Base-by-base conservation (phyloP, 2,797 vertebrate species). In the Chloroceryle inda region DNA sequence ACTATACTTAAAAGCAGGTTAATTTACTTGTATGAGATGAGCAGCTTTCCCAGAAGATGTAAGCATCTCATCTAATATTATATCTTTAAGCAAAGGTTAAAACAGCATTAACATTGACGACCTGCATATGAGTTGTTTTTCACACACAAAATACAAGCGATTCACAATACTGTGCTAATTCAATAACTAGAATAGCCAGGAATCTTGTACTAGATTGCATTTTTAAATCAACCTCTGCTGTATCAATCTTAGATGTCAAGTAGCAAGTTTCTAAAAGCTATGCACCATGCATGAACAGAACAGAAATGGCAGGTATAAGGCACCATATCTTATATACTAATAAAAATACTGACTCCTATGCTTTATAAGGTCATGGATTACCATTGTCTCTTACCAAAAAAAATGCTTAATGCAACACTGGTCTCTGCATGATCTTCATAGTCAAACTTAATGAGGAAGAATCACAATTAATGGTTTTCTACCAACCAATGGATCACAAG, bases 161-260 rank as follows among this genome's bases (percentile, higher is more conserved):
- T 86, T 96, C 94, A 94, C 72, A 71, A 93, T 92, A 80, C 92
- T 94, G 29, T 81, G 59, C 82, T 95, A 96, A 92, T 97, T 95
- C 92, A 96, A 72, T 97, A 95, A 95, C 79, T 58, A 77, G 56
- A 94, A 93, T 58, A 95, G 52, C 62, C 86, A 63, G 45, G 69
- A 96, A 96, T 78, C 44, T 66, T 64, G 37, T 27, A 87, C 21
- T 78, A 66, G 29, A 67, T 61, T 92, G 77, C 90, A 45, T 68
- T 94, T 93, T 94, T 29, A 35, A 88, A 94, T 94, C 94, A 91
- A 96, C 93, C 77, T 56, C 23, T 42, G 72, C 35, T 61, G 35
- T 59, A 85, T 92, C 93, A 44, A 92, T 85, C 47, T 91, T 74
- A 94, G 91, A 84, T 93, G 76, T 76, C 88, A 96, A 96, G 72